phyloP scores from a whole-genome alignment of 2,113 vertebrate species.

The Phaethornis superciliosus region DNA sequence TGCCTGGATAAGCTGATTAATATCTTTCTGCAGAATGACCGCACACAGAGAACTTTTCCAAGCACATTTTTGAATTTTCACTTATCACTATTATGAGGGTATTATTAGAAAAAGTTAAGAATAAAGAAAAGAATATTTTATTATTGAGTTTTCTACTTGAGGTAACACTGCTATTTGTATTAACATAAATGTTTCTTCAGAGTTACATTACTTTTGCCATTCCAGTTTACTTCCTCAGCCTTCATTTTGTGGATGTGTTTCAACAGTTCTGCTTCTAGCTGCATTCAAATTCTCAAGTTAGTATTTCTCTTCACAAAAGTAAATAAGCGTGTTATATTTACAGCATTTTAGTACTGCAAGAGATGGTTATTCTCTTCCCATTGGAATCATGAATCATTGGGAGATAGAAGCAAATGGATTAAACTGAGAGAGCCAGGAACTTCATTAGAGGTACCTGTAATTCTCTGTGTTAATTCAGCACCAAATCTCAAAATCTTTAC shows the following conservation, averaged over 20 bases:
- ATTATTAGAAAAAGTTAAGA: neutral
- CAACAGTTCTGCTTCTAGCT: neutral
- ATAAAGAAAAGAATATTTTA: neutral
- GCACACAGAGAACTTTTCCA: neutral
- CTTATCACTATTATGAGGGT: neutral
- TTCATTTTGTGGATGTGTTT: neutral
- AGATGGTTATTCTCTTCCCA: neutral
- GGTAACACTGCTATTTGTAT: neutral
- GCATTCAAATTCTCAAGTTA: neutral
- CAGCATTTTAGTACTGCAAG: neutral
- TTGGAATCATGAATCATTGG: neutral
- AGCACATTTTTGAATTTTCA: neutral
- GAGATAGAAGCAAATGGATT: neutral
- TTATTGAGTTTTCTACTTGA: neutral
- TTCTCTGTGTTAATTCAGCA: neutral
- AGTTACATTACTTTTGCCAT: neutral
- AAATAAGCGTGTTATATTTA: neutral
- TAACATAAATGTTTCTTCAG: neutral
- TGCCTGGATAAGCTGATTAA: neutral
- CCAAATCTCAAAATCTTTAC: neutral
- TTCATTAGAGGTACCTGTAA: conserved; percentile 9
- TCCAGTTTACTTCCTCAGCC: neutral
- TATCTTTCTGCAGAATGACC: neutral
- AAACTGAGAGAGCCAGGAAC: neutral
- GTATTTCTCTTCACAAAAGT: neutral